Evolutionary conservation across 1,140 invertebrate genomes (phyloP), one percentile per base, ranked within the genome.

Genomic region (Drosophila kepulauana): DNA sequence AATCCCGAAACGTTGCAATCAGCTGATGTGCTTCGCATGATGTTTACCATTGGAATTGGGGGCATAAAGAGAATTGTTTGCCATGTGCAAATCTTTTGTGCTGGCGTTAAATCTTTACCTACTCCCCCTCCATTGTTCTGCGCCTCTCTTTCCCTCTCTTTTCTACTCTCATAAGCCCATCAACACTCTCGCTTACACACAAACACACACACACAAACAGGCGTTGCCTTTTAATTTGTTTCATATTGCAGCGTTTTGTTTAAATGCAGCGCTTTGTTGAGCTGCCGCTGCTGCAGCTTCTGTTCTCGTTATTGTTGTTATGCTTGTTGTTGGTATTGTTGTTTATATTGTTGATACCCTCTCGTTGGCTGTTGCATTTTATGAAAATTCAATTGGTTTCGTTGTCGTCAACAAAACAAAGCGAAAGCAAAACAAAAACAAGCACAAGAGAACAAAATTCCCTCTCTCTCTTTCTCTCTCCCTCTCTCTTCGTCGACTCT

Each of bases 241-340:
- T 88, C 77, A 78, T 84, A 89, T 89, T 84, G 84, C 78, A 75
- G 73, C 80, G 80, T 89, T 88, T 88, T 88, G 85, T 88, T 89
- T 78, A 88, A 89, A 89, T 78, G 74, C 68, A 73, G 64, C 52
- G 70, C 85, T 82, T 81, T 79, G 78, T 88, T 86, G 46, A 61
- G 63, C 69, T 86, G 61, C 61, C 78, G 67, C 56, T 59, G 49
- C 52, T 59, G 49, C 41, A 35, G 57, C 33, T 25, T 25, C 20
- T 25, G 20, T 71, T 49, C 66, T 76, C 13, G 59, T 48, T 74
- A 67, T 33, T 58, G 62, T 30, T 54, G 61, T 15, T 71, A 33
- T 33, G 5, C 45, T 66, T 66, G 45, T 56, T 73, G 56, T 56
- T 15, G 43, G 30, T 78, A 64, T 78, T 78, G 64, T 64, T 66